Evolutionary conservation across 2,113 vertebrate genomes (phyloP).

Genomic region (Acrocephalus kingi): DNA sequence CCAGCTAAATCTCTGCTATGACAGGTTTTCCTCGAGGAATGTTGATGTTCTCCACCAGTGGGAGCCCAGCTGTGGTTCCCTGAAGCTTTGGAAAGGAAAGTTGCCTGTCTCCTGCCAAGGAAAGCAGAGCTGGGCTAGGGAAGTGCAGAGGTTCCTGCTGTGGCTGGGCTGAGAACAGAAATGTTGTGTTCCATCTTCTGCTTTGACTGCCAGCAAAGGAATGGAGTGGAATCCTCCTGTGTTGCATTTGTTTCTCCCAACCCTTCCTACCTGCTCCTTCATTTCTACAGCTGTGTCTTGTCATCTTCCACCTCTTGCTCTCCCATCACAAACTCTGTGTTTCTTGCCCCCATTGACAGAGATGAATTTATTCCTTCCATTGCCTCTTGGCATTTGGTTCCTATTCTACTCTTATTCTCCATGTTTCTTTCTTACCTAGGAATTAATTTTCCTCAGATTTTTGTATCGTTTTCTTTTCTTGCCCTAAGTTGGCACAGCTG

Average conservation of each 20-base stretch:
- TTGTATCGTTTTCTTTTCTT: neutral
- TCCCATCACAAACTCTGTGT: neutral
- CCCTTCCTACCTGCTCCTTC: neutral
- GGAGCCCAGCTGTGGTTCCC: neutral
- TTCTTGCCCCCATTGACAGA: neutral
- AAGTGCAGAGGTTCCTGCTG: neutral
- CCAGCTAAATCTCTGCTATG: neutral
- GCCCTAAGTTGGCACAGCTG: neutral
- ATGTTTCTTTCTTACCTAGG: neutral
- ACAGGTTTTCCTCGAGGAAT: accelerated
- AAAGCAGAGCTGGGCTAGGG: neutral
- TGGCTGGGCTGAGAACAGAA: neutral
- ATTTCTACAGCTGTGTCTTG: neutral
- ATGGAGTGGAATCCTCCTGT: neutral
- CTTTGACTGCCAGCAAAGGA: neutral
- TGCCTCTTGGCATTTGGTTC: neutral
- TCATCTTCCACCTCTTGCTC: neutral
- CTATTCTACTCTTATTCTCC: neutral
- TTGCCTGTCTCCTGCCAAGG: neutral
- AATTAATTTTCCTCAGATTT: neutral
- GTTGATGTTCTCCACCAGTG: neutral
- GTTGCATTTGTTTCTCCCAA: neutral
- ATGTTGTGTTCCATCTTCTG: neutral
- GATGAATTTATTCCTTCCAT: neutral
- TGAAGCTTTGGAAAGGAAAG: neutral